These are phyloP conservation scores for Tangara arthus DNA, from an alignment of 2,797 vertebrate genomes.

Conservation along the genomic window DNA sequence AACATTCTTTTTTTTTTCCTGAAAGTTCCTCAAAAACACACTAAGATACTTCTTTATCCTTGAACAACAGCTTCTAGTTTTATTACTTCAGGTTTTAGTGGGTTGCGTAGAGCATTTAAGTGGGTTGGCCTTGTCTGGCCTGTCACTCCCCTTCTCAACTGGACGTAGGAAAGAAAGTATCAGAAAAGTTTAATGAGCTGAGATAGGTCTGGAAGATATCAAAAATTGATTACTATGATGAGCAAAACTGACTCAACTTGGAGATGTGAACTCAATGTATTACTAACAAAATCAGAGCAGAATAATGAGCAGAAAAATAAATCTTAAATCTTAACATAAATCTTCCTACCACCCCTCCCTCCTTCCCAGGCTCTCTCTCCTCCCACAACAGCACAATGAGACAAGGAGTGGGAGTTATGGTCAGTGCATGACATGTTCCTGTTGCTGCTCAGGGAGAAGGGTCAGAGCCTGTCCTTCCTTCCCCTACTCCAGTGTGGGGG, in stretches of 20 bases:
- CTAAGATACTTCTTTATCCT: neutral
- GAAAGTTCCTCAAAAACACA: neutral
- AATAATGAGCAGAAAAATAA: neutral
- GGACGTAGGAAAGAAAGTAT: neutral
- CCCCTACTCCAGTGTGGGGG: neutral
- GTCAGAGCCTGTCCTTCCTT: neutral
- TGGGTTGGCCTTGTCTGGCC: neutral
- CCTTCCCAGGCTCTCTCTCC: neutral
- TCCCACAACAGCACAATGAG: accelerated
- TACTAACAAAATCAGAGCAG: neutral
- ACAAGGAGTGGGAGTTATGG: too few species aligned
- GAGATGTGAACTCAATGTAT: neutral
- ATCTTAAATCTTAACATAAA: neutral
- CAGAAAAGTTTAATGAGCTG: neutral
- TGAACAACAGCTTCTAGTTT: neutral
- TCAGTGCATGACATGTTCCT: too few species aligned
- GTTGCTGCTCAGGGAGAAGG: neutral
- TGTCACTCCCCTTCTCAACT: neutral
- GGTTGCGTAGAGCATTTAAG: neutral
- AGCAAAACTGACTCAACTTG: accelerated
- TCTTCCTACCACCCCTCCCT: neutral
- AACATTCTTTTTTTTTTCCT: neutral
- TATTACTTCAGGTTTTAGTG: neutral
- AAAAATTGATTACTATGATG: neutral
- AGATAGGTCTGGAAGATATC: too few species aligned